Evolutionary conservation across 2,888 invertebrate species (phyloP).

Genomic region (Microctonus brassicae): DNA sequence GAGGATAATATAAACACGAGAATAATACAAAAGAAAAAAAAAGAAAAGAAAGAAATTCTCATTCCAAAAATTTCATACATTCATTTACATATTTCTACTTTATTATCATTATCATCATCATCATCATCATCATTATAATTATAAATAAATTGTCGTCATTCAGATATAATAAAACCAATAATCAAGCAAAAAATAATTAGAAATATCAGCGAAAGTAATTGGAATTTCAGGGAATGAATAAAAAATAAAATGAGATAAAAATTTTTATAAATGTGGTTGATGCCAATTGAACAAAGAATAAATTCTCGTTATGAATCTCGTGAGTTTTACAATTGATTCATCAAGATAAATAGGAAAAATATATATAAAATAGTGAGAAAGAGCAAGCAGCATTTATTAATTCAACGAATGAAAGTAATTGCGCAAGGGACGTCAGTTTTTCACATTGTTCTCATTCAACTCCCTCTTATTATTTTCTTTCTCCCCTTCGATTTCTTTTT

Average conservation of each 20-base stretch:
- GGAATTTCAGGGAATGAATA: not conserved
- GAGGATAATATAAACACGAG: not conserved
- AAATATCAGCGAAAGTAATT: not conserved
- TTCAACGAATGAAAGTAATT: slow-evolving; percentile 35
- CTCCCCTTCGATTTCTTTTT: not conserved
- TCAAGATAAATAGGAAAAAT: not conserved
- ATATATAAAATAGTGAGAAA: not conserved
- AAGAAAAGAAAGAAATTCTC: too few species aligned
- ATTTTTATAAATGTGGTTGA: not conserved
- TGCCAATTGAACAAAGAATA: not conserved
- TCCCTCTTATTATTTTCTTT: not conserved
- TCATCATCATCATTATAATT: not conserved
- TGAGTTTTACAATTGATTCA: not conserved
- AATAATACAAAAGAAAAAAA: not conserved
- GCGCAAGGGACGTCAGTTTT: slow-evolving; percentile 1
- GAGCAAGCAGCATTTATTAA: slow-evolving; percentile 18
- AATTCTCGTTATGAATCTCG: not conserved
- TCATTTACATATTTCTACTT: too few species aligned
- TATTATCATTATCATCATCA: not conserved
- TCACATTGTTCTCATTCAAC: not conserved
- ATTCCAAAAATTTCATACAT: too few species aligned
- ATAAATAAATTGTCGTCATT: not conserved
- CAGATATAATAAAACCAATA: not conserved
- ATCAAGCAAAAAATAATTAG: not conserved
- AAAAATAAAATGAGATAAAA: not conserved